phyloP scores from a whole-genome alignment of 1,140 invertebrate genomes.

The Ditylenchus dipsaci region DNA sequence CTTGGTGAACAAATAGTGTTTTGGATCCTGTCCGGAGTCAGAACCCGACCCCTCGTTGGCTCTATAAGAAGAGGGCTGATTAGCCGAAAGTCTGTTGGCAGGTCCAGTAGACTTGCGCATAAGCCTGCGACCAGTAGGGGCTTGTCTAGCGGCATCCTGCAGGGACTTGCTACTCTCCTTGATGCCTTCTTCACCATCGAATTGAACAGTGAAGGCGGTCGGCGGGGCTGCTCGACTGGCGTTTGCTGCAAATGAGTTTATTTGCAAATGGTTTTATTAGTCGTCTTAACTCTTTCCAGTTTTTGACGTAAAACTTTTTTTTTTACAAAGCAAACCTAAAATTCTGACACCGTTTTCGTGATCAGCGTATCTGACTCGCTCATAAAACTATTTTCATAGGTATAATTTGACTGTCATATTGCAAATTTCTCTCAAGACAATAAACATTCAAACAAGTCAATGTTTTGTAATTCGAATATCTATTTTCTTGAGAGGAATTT shows the following conservation, averaged over 20 bases:
- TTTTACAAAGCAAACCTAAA: background rate
- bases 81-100: background rate
- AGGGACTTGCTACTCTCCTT: constrained; percentile 18
- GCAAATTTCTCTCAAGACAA: too few species aligned
- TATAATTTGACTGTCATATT: too few species aligned
- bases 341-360: too few species aligned
- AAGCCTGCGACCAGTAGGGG: constrained; percentile 24
- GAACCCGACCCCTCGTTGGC: constrained; percentile 2
- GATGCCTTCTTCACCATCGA: constrained; percentile 28
- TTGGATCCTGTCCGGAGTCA: constrained; percentile 36
- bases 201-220: constrained; percentile 42
- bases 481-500: too few species aligned
- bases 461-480: too few species aligned
- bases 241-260: constrained; percentile 17
- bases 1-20: constrained; percentile 40
- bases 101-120: constrained; percentile 14
- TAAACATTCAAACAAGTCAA: too few species aligned
- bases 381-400: too few species aligned
- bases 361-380: too few species aligned
- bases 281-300: too few species aligned
- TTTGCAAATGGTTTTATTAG: background rate
- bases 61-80: background rate
- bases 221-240: constrained; percentile 28
- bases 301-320: too few species aligned
- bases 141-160: constrained; percentile 37